These are phyloP conservation scores for Opisthograptis luteolata DNA, from an alignment of 2,888 invertebrate species.

Conservation along the genomic window DNA sequence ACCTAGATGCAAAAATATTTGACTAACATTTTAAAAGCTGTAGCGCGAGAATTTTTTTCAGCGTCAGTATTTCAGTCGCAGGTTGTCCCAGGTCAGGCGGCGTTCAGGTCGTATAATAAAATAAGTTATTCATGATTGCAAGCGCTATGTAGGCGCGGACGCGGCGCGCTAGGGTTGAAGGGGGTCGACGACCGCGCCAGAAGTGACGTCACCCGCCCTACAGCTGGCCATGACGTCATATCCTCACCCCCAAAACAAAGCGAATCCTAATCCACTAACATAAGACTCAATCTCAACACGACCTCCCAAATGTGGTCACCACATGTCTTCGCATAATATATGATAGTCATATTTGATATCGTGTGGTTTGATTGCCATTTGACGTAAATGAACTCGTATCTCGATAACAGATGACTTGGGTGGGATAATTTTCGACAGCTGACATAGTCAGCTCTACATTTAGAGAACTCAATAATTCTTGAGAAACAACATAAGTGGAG, in stretches of 20 bases:
- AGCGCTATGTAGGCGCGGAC: constrained; percentile 55
- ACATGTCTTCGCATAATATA: constrained; percentile 68
- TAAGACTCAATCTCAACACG: constrained; percentile 66
- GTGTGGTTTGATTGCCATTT: constrained; percentile 62
- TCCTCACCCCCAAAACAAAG: constrained; percentile 52
- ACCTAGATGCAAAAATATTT: not conserved
- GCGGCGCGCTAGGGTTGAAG: constrained; percentile 56
- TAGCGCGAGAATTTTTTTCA: not conserved
- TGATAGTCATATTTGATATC: constrained; percentile 67
- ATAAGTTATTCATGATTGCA: constrained; percentile 75
- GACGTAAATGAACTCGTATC: constrained; percentile 59
- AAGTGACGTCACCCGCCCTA: constrained; percentile 81
- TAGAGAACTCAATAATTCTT: not conserved
- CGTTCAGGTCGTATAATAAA: constrained; percentile 59
- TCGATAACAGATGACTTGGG: constrained; percentile 54
- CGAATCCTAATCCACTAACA: constrained; percentile 55
- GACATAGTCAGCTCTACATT: constrained; percentile 27
- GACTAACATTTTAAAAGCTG: not conserved
- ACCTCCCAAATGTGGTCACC: constrained; percentile 59
- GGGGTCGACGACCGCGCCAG: constrained; percentile 74
- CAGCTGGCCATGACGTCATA: constrained; percentile 82
- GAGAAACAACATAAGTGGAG: constrained; percentile 10
- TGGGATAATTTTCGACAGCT: constrained; percentile 47
- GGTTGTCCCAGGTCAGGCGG: constrained; percentile 77
- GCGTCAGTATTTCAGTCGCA: constrained; percentile 48